A percentile compares a stretch with the other conserved stretches of the same genome.
These are phyloP conservation scores for Agraylea sexmaculata DNA, from an alignment of 1,140 invertebrate genomes.

Conservation along the genomic window DNA sequence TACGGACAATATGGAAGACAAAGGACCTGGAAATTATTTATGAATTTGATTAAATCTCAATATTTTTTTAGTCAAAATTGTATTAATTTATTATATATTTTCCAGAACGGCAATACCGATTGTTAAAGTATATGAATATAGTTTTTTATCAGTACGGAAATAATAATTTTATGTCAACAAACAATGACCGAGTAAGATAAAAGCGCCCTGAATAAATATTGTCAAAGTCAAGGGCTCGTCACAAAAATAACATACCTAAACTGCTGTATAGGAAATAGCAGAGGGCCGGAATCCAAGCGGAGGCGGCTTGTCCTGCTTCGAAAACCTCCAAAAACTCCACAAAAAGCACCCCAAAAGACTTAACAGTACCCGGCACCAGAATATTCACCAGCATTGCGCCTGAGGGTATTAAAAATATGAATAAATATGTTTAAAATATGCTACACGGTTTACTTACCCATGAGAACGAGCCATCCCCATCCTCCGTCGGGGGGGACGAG, in stretches of 20 bases:
- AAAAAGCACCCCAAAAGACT: conserved; percentile 75
- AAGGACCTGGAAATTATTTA: conserved; percentile 54
- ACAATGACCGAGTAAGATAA: too few species aligned
- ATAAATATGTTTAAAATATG: background rate
- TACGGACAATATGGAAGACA: conserved; percentile 80
- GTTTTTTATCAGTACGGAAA: too few species aligned
- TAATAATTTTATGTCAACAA: too few species aligned
- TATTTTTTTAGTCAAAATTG: too few species aligned
- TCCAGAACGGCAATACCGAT: too few species aligned
- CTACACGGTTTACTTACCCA: conserved; percentile 33
- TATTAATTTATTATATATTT: too few species aligned
- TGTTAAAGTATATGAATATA: too few species aligned
- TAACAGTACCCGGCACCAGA: conserved; percentile 73
- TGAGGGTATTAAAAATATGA: conserved; percentile 16
- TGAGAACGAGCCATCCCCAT: conserved; percentile 75
- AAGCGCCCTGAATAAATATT: too few species aligned
- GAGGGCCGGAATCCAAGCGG: conserved; percentile 71
- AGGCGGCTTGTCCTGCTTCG: conserved; percentile 53
- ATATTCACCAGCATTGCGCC: conserved; percentile 69
- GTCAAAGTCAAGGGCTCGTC: too few species aligned
- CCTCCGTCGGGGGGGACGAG: conserved; percentile 52
- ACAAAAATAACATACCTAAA: conserved; percentile 47
- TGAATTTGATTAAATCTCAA: too few species aligned
- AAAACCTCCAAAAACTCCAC: conserved; percentile 69
- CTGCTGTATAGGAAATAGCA: conserved; percentile 81